These are phyloP conservation scores for Oligia fasciuncula DNA, from an alignment of 2,888 invertebrate species.

Conservation along the genomic window DNA sequence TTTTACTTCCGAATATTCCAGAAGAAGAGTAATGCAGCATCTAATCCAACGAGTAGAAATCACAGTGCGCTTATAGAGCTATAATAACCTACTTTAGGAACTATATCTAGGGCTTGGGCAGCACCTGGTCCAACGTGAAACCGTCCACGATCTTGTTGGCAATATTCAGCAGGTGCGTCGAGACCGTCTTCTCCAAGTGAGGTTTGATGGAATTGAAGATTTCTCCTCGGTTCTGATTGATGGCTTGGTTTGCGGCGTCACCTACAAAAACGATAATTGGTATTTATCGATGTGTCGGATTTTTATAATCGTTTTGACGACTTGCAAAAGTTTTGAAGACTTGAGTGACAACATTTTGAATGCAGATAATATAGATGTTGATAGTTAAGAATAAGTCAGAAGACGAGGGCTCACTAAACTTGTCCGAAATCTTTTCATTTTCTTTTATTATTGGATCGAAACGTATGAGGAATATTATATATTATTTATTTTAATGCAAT, in stretches of 20 bases:
- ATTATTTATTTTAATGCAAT: neutral
- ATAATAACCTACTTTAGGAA: conserved; percentile 20
- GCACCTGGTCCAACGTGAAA: conserved; percentile 88
- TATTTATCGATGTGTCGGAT: neutral
- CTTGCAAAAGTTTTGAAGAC: neutral
- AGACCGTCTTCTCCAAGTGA: conserved; percentile 88
- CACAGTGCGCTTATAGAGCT: conserved; percentile 59
- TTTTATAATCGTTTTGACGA: neutral
- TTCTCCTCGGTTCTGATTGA: conserved; percentile 91
- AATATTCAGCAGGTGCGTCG: conserved; percentile 86
- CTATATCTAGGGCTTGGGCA: conserved; percentile 81
- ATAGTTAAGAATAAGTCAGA: neutral
- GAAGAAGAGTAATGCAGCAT: conserved; percentile 12
- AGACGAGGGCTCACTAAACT: neutral
- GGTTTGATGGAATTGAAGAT: conserved; percentile 90
- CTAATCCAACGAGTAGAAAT: conserved; percentile 46
- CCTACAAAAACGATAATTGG: conserved; percentile 72
- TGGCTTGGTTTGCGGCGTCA: conserved; percentile 89
- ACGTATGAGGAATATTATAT: no score
- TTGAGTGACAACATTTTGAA: neutral
- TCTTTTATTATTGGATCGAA: no score
- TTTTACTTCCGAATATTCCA: neutral
- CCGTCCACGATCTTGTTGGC: conserved; percentile 90
- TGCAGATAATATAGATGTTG: neutral
- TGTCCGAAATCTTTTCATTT: neutral